Percentiles rank a stretch among this genome's conserved stretches.
These are phyloP conservation scores for Trissoscelio sp. DNA, from an alignment of 2,888 invertebrate genomes.

Conservation along the genomic window DNA sequence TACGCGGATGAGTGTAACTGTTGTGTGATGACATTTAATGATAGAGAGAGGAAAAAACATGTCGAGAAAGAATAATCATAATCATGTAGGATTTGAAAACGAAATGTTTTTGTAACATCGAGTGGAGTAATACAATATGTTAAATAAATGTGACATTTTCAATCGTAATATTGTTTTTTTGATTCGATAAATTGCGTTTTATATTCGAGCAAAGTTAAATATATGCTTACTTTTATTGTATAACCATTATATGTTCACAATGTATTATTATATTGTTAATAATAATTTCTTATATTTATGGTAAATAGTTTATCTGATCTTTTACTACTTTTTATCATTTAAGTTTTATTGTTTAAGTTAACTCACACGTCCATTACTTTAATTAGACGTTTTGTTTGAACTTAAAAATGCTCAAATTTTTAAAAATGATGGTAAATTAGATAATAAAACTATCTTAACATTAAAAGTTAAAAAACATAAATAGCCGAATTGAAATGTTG, in stretches of 20 bases:
- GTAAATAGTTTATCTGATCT: background rate
- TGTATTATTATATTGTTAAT: slow-evolving; percentile 29
- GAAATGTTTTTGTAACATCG: slow-evolving; percentile 66
- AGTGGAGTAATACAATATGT: slow-evolving; percentile 54
- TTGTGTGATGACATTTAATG: slow-evolving; percentile 38
- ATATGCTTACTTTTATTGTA: slow-evolving; percentile 24
- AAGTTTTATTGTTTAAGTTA: too few species aligned
- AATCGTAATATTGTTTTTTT: slow-evolving; percentile 42
- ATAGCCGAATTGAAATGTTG: too few species aligned
- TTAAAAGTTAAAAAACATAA: too few species aligned
- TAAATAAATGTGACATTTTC: slow-evolving; percentile 67
- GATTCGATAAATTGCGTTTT: slow-evolving; percentile 14
- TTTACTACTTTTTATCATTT: background rate
- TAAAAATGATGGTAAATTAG: too few species aligned
- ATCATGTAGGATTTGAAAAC: slow-evolving; percentile 60
- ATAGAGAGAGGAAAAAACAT: slow-evolving; percentile 15
- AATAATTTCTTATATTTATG: slow-evolving; percentile 31
- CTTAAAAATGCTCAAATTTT: too few species aligned
- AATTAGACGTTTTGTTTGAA: too few species aligned
- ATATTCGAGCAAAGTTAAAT: slow-evolving; percentile 13
- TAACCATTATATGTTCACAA: slow-evolving; percentile 5
- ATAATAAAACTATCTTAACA: too few species aligned
- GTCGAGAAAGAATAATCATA: slow-evolving; percentile 55
- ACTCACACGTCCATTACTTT: too few species aligned
- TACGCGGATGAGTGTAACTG: slow-evolving; percentile 50